Percentiles rank a stretch among this genome's conserved stretches.
phyloP scores from a whole-genome alignment of 2,113 vertebrate species.

The Actenoides hombroni region DNA sequence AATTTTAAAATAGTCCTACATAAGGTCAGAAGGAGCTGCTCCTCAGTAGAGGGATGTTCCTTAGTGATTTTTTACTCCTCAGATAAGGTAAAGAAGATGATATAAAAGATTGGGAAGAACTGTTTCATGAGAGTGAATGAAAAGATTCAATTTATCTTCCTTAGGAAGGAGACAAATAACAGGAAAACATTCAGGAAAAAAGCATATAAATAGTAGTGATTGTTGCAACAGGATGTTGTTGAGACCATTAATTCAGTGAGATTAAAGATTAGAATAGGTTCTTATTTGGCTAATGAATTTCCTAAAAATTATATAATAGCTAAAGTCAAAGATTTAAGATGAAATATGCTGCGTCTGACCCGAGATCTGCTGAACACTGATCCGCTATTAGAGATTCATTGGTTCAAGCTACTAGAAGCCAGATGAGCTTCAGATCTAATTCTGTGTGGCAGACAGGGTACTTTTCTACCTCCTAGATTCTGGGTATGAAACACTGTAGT shows the following conservation, averaged over 20 bases:
- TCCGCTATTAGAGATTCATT: constrained; percentile 34
- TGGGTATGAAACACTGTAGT: not conserved
- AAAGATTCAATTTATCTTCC: not conserved
- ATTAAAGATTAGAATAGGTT: constrained; percentile 43
- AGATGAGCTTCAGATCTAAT: constrained; percentile 9
- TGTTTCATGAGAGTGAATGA: not conserved
- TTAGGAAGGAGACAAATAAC: not conserved
- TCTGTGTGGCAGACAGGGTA: not conserved
- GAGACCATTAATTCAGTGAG: constrained; percentile 41
- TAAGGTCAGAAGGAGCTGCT: not conserved
- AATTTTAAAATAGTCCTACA: not conserved
- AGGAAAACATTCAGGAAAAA: not conserved
- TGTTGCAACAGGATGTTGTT: constrained; percentile 10
- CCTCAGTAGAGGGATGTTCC: not conserved
- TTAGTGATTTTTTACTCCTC: not conserved
- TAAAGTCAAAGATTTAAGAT: constrained; percentile 42
- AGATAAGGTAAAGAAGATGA: not conserved
- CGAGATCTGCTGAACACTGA: constrained; percentile 38
- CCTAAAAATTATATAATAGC: constrained; percentile 43
- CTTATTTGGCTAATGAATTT: constrained; percentile 60
- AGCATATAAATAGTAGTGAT: not conserved
- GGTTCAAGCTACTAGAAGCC: constrained; percentile 30
- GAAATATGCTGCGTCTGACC: constrained; percentile 29
- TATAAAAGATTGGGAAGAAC: not conserved
- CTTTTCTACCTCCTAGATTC: not conserved